These are phyloP conservation scores for Rhinatrema bivittatum DNA, from an alignment of 2,797 vertebrate genomes.

Conservation along the genomic window DNA sequence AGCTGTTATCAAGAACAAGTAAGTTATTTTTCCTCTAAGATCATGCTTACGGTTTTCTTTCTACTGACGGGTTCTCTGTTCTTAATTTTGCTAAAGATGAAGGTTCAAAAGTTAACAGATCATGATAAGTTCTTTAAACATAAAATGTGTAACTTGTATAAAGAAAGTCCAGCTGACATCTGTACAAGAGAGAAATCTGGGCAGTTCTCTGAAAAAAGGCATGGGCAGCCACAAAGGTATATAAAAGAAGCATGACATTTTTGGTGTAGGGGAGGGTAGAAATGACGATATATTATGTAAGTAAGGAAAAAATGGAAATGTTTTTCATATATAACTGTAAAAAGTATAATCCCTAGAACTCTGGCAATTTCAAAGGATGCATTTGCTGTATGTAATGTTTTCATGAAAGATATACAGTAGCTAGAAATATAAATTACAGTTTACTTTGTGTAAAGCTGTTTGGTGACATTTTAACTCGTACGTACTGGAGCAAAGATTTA, in stretches of 20 bases:
- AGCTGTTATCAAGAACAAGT: conserved; percentile 75
- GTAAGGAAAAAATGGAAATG: no score
- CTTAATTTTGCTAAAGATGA: conserved; percentile 14
- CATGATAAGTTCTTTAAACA: conserved; percentile 11
- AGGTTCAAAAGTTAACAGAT: conserved; percentile 15
- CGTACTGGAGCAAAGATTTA: no score
- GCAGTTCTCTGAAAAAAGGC: conserved; percentile 27
- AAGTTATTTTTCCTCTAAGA: conserved; percentile 67
- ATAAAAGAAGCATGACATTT: conserved; percentile 24
- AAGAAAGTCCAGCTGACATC: conserved; percentile 30
- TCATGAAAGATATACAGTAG: no score
- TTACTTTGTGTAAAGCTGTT: no score
- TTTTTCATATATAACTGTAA: conserved; percentile 21
- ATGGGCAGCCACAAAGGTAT: conserved; percentile 27
- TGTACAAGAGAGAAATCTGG: conserved; percentile 38
- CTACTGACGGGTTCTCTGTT: conserved; percentile 29
- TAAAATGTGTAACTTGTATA: conserved; percentile 21
- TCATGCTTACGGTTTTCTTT: conserved; percentile 32
- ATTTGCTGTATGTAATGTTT: no score
- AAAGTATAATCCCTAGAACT: conserved; percentile 10
- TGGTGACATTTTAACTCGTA: no score
- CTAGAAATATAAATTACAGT: no score
- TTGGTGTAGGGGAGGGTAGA: conserved; percentile 5
- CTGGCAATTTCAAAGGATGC: conserved; percentile 19
- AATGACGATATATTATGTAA: conserved; percentile 15